Evolutionary conservation across 2,797 vertebrate genomes (phyloP).

Genomic region (Sebastes cheni): DNA sequence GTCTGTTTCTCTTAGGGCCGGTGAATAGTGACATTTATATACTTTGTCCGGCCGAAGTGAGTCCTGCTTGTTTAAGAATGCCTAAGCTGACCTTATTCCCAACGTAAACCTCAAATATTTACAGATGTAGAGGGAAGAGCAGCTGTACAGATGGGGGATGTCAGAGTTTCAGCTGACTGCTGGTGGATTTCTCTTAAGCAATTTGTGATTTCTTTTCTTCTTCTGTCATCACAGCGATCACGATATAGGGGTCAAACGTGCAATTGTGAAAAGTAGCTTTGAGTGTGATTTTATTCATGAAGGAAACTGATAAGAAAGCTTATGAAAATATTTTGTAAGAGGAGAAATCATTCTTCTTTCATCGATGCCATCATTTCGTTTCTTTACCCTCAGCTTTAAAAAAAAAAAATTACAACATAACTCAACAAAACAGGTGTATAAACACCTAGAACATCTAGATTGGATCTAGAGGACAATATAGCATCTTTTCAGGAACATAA

Average conservation of each 20-base stretch:
- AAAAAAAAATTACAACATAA: too few relatives aligned
- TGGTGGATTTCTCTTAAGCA: slow-evolving; percentile 7
- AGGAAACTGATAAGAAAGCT: not conserved
- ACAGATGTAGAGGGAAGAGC: slow-evolving; percentile 37
- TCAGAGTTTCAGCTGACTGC: slow-evolving; percentile 1
- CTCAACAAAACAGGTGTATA: not conserved
- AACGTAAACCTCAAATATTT: slow-evolving; percentile 70
- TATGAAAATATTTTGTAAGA: not conserved
- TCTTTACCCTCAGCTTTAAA: not conserved
- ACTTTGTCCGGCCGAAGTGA: slow-evolving; percentile 56
- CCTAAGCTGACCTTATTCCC: slow-evolving; percentile 59
- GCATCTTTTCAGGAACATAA: not conserved
- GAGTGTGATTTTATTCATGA: not conserved
- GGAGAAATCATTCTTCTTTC: not conserved
- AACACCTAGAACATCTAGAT: not conserved
- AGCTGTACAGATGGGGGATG: not conserved
- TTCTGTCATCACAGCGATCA: not conserved
- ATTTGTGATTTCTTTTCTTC: not conserved
- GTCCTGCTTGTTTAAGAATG: slow-evolving; percentile 58
- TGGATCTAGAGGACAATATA: not conserved
- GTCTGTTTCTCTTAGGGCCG: slow-evolving; percentile 58
- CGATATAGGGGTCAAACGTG: not conserved
- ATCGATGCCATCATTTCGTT: not conserved
- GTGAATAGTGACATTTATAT: slow-evolving; percentile 67
- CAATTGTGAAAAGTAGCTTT: slow-evolving; percentile 2